Evolutionary conservation across 2,797 vertebrate species (phyloP).

Genomic region (Alectoris magna): DNA sequence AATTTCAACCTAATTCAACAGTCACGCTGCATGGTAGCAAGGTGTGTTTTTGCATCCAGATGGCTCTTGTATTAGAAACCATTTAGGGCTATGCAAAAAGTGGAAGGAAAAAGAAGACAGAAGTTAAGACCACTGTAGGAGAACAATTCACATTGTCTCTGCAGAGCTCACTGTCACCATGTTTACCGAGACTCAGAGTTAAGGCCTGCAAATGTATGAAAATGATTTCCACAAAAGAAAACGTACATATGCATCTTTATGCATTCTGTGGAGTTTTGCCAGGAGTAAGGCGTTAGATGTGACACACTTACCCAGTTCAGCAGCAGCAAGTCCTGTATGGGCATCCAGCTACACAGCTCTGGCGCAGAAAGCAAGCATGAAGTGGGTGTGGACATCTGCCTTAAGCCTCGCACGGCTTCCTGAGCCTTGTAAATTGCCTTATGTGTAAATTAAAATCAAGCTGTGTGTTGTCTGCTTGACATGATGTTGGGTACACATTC

Average conservation of each 20-base stretch:
- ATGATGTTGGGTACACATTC: not conserved
- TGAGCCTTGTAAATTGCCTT: slow-evolving; percentile 13
- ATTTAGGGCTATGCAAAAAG: not conserved
- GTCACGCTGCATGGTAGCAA: not conserved
- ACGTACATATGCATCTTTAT: not conserved
- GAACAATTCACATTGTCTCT: not conserved
- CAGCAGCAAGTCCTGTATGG: not conserved
- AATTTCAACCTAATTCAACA: not conserved
- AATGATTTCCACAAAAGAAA: not conserved
- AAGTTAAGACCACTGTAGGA: not conserved
- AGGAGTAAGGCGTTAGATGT: not conserved
- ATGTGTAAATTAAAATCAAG: slow-evolving; percentile 34
- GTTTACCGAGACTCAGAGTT: accelerated
- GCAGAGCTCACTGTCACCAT: not conserved
- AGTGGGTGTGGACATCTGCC: slow-evolving; percentile 46
- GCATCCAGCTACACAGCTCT: not conserved
- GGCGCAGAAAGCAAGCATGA: not conserved
- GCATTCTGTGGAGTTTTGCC: not conserved
- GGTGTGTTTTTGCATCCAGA: not conserved
- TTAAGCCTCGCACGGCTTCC: slow-evolving; percentile 10
- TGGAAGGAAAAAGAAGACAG: not conserved
- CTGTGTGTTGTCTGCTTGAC: not conserved
- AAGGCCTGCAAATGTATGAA: not conserved
- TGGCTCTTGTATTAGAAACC: not conserved
- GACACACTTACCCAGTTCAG: not conserved